Evolutionary conservation across 2,888 invertebrate genomes (phyloP), one percentile per base, ranked within the genome.

Genomic region (Xestia xanthographa): DNA sequence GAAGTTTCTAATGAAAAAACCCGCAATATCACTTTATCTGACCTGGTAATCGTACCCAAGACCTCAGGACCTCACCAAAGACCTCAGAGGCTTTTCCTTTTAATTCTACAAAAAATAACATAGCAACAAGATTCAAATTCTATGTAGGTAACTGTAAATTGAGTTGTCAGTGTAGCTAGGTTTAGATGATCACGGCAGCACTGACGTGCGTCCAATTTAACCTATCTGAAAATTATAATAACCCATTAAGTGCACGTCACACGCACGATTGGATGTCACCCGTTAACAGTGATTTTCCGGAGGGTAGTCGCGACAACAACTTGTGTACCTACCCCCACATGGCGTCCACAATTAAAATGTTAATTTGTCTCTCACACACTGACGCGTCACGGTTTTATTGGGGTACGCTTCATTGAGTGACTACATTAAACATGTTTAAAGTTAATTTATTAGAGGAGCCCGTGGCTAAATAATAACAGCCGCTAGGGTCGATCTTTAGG

Each of bases 201-300:
- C 66, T 83, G 82, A 86, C 75, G 79, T 86, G 89, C 88, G 86
- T 92, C 88, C 90, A 93, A 93, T 94, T 92, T 92, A 92, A 90
- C 90, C 86, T 87, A 91, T 90, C 85, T 77, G 88, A 88, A 92
- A 94, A 95, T 95, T 93, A 94, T 93, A 94, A 95, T 95, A 95
- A 92, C 94, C 94, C 87, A 95, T 95, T 95, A 95, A 90, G 82
- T 89, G 87, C 92, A 92, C 91, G 95, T 96, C 96, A 95, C 84
- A 91, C 86, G 90, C 89, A 86, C 90, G 93, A 95, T 95, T 95
- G 95, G 92, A 87, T 93, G 94, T 94, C 91, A 89, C 80, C 77
- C 86, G 84, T 84, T 84, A 85, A 85, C 86, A 84, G 91, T 91
- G 92, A 94, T 94, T 93, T 95, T 94, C 94, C 93, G 90, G 88